Percentiles rank a stretch among this genome's conserved stretches.
Conservation (phyloP, 2,797 vertebrate genomes). For the Clarias laeviceps region DNA sequence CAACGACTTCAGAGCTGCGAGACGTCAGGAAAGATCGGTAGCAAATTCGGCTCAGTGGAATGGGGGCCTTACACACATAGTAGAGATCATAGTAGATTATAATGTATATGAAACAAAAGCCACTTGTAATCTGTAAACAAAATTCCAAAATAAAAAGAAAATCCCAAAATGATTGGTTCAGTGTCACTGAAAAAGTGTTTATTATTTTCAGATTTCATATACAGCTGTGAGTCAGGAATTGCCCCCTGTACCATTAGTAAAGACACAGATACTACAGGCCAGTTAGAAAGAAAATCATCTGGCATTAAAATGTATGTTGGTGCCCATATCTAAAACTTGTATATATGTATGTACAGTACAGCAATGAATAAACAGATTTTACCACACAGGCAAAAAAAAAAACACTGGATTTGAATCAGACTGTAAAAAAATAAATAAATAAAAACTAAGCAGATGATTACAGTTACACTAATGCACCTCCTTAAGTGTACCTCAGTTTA, state of each 20-base stretch:
- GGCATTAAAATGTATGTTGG: slow-evolving; percentile 11
- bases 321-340: neutral
- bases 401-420: neutral
- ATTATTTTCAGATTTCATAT: slow-evolving; percentile 1
- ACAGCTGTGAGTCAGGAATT: neutral
- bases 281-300: neutral
- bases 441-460: neutral
- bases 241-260: neutral
- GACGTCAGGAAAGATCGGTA: too few relatives aligned
- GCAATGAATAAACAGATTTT: neutral
- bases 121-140: neutral
- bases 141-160: neutral
- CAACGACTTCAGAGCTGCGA: too few relatives aligned
- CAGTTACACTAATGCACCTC: neutral
- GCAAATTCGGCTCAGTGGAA: too few relatives aligned
- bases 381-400: neutral
- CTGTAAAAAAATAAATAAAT: too few relatives aligned
- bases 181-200: neutral
- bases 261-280: neutral
- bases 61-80: neutral
- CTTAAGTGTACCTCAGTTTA: neutral
- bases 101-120: neutral
- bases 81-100: neutral
- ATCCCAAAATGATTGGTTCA: neutral
- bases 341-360: neutral